Percentiles rank a stretch among this genome's conserved stretches.
Evolutionary conservation across 2,113 vertebrate genomes (phyloP).

Genomic region (Eubucco bourcierii): DNA sequence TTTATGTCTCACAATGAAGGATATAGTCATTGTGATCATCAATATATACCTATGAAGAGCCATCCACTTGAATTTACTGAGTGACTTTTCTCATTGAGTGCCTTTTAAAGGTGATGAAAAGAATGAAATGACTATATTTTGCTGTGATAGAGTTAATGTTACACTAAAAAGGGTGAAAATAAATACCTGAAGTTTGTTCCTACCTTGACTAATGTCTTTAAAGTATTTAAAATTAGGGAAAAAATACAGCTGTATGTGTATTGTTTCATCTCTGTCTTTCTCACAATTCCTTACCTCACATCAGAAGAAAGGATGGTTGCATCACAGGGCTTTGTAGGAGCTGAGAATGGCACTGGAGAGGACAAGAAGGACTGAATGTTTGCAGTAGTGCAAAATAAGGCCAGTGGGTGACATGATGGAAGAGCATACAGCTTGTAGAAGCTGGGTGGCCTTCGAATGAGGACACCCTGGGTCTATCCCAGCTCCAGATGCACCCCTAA

Average conservation of each 20-base stretch:
- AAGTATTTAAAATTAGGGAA: background rate
- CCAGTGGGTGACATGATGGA: background rate
- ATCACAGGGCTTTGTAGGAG: background rate
- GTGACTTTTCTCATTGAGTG: background rate
- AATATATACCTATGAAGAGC: background rate
- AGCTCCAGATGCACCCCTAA: background rate
- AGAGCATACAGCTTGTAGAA: background rate
- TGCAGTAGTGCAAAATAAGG: background rate
- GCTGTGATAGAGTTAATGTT: background rate
- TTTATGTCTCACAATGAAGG: background rate
- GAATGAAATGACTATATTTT: background rate
- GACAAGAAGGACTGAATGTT: background rate
- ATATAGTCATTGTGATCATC: background rate
- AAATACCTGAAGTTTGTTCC: background rate
- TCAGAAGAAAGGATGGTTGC: background rate
- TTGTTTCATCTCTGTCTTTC: background rate
- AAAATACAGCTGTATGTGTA: background rate
- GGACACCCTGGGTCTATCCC: accelerated
- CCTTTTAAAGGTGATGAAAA: background rate
- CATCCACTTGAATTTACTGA: background rate
- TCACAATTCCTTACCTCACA: background rate
- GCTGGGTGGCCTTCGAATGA: background rate
- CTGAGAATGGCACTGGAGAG: background rate
- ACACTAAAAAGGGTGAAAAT: background rate
- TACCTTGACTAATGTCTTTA: background rate